A percentile compares a stretch with the other conserved stretches of the same genome.
These are phyloP conservation scores for Myotis davidii DNA, from an alignment of 2,113 vertebrate genomes.

Conservation along the genomic window DNA sequence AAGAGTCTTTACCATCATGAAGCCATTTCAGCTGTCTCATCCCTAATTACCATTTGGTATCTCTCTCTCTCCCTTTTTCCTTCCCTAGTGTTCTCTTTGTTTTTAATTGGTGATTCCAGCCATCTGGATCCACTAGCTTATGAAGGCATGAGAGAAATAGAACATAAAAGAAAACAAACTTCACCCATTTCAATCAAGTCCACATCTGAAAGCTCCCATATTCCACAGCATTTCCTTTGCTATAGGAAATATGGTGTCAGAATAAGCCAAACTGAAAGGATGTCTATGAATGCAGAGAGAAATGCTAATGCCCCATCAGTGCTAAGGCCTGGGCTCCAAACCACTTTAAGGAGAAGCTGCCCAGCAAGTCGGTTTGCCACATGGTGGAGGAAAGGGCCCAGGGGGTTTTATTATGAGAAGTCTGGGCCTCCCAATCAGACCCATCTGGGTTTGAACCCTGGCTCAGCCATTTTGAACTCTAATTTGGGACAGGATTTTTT, in stretches of 20 bases:
- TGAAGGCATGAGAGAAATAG: slow-evolving; percentile 63
- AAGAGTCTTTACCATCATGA: slow-evolving; percentile 84
- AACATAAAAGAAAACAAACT: slow-evolving; percentile 79
- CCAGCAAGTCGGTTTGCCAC: not conserved
- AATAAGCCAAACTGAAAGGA: slow-evolving; percentile 39
- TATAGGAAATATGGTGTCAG: slow-evolving; percentile 63
- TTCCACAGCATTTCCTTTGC: slow-evolving; percentile 42
- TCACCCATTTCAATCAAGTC: slow-evolving; percentile 60
- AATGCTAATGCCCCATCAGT: slow-evolving; percentile 31
- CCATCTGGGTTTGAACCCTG: slow-evolving; percentile 14
- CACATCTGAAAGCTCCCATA: slow-evolving; percentile 54
- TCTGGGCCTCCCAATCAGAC: not conserved
- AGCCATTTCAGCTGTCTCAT: slow-evolving; percentile 86
- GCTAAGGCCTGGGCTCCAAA: slow-evolving; percentile 24
- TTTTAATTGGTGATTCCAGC: slow-evolving; percentile 79
- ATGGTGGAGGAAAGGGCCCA: not conserved
- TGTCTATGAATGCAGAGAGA: slow-evolving; percentile 52
- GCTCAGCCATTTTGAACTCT: not conserved
- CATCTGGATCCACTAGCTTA: slow-evolving; percentile 83
- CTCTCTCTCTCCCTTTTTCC: slow-evolving; percentile 71
- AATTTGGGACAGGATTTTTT: not conserved
- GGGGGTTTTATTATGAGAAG: not conserved
- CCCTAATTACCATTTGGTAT: slow-evolving; percentile 83
- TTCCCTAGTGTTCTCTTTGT: slow-evolving; percentile 78
- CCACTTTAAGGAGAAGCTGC: not conserved